Evolutionary conservation across 2,888 invertebrate species (phyloP), one percentile per base, ranked within the genome.

Genomic region (Apantesis nais): DNA sequence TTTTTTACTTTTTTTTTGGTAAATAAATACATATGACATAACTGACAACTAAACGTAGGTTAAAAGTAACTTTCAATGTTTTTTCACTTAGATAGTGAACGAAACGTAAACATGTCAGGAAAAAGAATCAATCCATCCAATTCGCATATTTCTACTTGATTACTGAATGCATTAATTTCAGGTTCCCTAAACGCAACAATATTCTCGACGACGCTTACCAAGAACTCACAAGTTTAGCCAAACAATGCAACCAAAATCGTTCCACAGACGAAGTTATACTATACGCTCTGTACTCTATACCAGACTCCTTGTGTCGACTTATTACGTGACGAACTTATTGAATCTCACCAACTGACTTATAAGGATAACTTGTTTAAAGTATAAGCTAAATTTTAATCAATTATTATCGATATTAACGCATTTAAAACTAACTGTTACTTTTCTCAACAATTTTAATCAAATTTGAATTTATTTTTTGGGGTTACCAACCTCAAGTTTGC

Each of bases 281-380:
- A 0, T 92, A 89, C 67, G 94, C 93, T 0, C 75, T 94, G 0
- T 94, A 92, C 68, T 94, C 94, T 0, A 92, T 94, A 86, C 90
- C 91, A 0, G 93, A 94, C 65, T 90, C 89, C 0, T 19, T 93
- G 2, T 93, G 93, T 75, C 81, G 90, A 64, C 77, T 89, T 5
- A 87, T 89, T 5, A 87, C 88, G 44, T 89, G 82, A 88, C 74
- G 63, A 34, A 66, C 7, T 52, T 4, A 2, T 44, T 12, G 67
- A 60, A 62, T 67, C 60, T 61, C 31, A 37, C 25, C 39, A 39
- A 55, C n/a, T 16, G 34, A 62, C 62, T n/a, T n/a, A 25, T 4
- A 62, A 39, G n/a, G 39, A 16, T 58, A 7, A 16, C 29, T 16
- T 29, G 14, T 58, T 29, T 58, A 58, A 8, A 29, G 58, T 58